Conservation (phyloP, 2,888 invertebrate species). For the Tetranychus piercei region DNA sequence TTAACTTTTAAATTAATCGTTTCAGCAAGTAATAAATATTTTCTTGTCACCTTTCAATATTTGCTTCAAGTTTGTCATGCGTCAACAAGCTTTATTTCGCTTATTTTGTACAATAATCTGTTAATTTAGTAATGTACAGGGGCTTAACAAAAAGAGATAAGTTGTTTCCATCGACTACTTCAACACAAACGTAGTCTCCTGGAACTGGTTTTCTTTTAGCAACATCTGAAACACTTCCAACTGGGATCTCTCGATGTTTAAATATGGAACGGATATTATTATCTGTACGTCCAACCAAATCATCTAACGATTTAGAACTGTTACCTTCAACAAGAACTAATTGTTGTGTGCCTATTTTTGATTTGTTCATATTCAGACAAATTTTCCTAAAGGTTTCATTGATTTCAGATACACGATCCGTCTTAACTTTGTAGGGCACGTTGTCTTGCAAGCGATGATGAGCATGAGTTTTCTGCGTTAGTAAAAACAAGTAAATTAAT, state of each 20-base stretch:
- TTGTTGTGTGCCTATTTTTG: slow-evolving; percentile 54
- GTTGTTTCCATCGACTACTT: slow-evolving; percentile 49
- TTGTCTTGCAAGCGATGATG: slow-evolving; percentile 60
- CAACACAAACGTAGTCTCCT: slow-evolving; percentile 67
- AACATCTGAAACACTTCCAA: slow-evolving; percentile 24
- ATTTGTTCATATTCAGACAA: slow-evolving; percentile 46
- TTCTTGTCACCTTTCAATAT: too few species aligned
- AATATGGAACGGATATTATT: slow-evolving; percentile 34
- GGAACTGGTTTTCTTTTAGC: slow-evolving; percentile 35
- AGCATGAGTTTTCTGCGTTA: slow-evolving; percentile 59
- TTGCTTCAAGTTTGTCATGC: too few species aligned
- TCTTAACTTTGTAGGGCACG: slow-evolving; percentile 53
- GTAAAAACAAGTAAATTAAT: slow-evolving; percentile 20
- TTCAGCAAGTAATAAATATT: too few species aligned
- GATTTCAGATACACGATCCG: slow-evolving; percentile 48
- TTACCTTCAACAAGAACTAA: slow-evolving; percentile 67
- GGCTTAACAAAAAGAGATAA: slow-evolving; percentile 54
- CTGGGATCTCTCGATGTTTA: neutral
- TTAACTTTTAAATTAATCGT: too few species aligned
- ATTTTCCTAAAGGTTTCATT: slow-evolving; percentile 45
- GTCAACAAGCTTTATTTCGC: too few species aligned
- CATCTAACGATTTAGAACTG: slow-evolving; percentile 41
- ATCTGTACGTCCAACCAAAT: slow-evolving; percentile 61
- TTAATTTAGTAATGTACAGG: slow-evolving; percentile 39
- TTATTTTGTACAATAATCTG: slow-evolving; percentile 21